Evolutionary conservation across 2,888 invertebrate species (phyloP).

Genomic region (Drosophila villosipedis): DNA sequence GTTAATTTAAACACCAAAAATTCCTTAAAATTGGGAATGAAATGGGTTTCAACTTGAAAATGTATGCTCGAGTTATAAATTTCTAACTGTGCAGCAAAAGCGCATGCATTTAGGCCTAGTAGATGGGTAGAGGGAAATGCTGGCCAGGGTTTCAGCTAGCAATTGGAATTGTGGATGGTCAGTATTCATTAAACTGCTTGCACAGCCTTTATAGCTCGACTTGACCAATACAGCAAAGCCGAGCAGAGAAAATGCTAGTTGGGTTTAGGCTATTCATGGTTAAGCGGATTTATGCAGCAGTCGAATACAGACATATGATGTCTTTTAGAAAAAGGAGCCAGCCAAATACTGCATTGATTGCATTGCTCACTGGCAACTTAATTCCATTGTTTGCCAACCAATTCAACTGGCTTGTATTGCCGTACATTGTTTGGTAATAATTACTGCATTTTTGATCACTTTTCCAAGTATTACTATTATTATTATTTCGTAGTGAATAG

Average conservation of each 20-base stretch:
- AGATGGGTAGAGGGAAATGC: background rate
- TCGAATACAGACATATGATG: background rate
- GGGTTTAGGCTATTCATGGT: background rate
- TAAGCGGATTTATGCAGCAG: conserved; percentile 41
- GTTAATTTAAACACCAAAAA: background rate
- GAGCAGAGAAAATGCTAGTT: too few relatives aligned
- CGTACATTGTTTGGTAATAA: background rate
- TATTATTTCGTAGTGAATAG: background rate
- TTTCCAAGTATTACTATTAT: background rate
- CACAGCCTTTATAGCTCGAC: conserved; percentile 35
- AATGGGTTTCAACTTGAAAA: background rate
- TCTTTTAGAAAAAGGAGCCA: background rate
- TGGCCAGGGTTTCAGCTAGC: conserved; percentile 10
- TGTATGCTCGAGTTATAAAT: too few relatives aligned
- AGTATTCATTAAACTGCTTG: conserved; percentile 11
- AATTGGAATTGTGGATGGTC: background rate
- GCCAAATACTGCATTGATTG: background rate
- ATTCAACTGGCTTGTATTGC: too few relatives aligned
- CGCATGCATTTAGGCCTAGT: background rate
- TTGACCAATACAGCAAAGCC: conserved; percentile 10
- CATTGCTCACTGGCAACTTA: background rate
- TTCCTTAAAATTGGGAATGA: background rate
- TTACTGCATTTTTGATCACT: background rate
- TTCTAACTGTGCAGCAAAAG: background rate
- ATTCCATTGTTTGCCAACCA: background rate